Percentiles rank a stretch among this genome's conserved stretches.
Conservation (phyloP, 2,113 vertebrate species). For the Psittacara wagleri region DNA sequence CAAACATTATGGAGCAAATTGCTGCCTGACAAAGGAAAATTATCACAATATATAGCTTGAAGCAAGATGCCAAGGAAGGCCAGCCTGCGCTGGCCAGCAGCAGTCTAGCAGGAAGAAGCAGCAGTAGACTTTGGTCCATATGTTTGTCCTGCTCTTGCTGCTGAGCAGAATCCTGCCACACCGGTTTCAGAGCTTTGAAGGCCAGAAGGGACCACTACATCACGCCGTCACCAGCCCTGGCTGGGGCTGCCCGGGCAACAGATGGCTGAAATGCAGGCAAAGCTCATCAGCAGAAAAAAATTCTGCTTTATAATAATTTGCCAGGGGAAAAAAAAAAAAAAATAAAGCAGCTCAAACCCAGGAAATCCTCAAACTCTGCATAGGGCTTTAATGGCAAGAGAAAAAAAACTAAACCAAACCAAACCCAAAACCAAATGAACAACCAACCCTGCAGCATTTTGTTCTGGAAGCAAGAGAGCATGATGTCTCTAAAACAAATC, state of each 20-base stretch:
- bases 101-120: not conserved
- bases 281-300: conserved; percentile 21
- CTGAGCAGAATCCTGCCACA: not conserved
- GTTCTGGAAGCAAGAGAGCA: not conserved
- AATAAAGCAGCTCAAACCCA: not conserved
- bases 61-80: not conserved
- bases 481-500: not conserved
- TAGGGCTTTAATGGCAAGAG: not conserved
- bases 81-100: not conserved
- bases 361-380: not conserved
- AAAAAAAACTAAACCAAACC: not conserved
- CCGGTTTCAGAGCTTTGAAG: not conserved
- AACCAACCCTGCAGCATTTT: not conserved
- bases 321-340: not conserved
- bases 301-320: not conserved
- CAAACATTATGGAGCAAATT: not conserved
- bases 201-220: conserved; percentile 56
- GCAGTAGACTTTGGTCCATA: not conserved
- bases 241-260: conserved; percentile 43
- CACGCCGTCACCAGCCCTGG: not conserved
- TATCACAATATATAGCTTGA: not conserved
- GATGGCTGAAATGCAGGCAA: conserved; percentile 33
- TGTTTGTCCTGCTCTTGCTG: not conserved
- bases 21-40: conserved; percentile 3
- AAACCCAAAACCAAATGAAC: not conserved